Evolutionary conservation across 2,888 invertebrate genomes (phyloP), one percentile per base, ranked within the genome.

Genomic region (Lordiphosa andalusiaca): DNA sequence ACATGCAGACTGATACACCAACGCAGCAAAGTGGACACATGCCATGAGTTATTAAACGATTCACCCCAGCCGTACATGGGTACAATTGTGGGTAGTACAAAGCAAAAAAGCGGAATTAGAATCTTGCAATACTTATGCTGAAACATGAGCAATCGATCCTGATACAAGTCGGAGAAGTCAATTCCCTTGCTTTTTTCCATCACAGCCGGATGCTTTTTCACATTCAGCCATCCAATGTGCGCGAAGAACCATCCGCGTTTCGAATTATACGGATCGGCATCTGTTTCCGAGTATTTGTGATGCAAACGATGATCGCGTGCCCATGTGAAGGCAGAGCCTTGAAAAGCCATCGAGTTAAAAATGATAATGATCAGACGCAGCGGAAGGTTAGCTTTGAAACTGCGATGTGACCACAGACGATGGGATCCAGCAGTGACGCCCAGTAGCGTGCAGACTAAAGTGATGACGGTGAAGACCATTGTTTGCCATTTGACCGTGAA

Each of bases 361-460:
- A 95, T 74, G 39, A 94, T 92, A 53, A 99, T 91, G 35, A 98
- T 90, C 5, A 97, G 82, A 73, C 95, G 91, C 2, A 98, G 91
- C 0, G 97, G 98, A 92, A 94, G 93, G 89, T 94, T 96, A 3
- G 98, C 98, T 91, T 98, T 98, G 91, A 98, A 99, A 0, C 98
- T 93, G 84, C 95, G 93, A 90, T 99, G 99, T 0, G 98, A 93
- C 98, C 98, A 99, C 36, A 98, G 92, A 74, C 99, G 92, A 90
- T 99, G 99, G 2, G 97, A 97, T 21, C 99, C 99, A 12, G 98
- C 98, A n/a, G 99, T 99, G 69, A 99, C 96, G 13, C 99, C 98
- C 61, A 98, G 90, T 4, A 95, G 98, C 5, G 95, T 93, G 68
- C 92, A 49, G 4, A 16, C 1, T 0, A 49, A 2, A 2, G n/a